Evolutionary conservation across 2,113 vertebrate species (phyloP).

Genomic region (Pholis gunnellus): DNA sequence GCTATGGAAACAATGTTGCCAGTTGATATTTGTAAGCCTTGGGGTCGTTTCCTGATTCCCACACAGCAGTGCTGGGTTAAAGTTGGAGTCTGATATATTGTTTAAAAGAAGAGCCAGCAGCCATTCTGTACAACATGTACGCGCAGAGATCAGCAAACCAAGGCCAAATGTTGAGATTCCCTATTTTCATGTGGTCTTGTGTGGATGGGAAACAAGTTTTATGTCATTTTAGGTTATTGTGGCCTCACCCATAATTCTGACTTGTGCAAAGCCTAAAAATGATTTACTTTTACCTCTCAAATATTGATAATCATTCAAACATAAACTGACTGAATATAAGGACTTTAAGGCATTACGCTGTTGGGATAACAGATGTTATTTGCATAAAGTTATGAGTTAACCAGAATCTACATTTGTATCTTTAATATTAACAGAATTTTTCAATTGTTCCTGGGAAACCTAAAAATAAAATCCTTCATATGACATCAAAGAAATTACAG

Average conservation of each 20-base stretch:
- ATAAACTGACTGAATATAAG: not conserved
- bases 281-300: not conserved
- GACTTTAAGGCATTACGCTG: not conserved
- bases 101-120: not conserved
- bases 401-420: not conserved
- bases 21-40: constrained; percentile 46
- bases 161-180: not conserved
- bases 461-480: not conserved
- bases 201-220: not conserved
- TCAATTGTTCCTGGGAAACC: not conserved
- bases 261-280: not conserved
- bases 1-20: constrained; percentile 68
- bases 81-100: constrained; percentile 8
- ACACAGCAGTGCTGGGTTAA: constrained; percentile 40
- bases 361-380: not conserved
- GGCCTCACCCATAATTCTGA: not conserved
- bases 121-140: not conserved
- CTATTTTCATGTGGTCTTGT: not conserved
- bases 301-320: not conserved
- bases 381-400: not conserved
- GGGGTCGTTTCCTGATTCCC: constrained; percentile 50
- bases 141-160: not conserved
- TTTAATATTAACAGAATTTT: not conserved
- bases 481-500: not conserved
- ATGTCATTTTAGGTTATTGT: not conserved